These are phyloP conservation scores for Nymphalis c-album DNA, from an alignment of 2,888 invertebrate species.

Conservation along the genomic window DNA sequence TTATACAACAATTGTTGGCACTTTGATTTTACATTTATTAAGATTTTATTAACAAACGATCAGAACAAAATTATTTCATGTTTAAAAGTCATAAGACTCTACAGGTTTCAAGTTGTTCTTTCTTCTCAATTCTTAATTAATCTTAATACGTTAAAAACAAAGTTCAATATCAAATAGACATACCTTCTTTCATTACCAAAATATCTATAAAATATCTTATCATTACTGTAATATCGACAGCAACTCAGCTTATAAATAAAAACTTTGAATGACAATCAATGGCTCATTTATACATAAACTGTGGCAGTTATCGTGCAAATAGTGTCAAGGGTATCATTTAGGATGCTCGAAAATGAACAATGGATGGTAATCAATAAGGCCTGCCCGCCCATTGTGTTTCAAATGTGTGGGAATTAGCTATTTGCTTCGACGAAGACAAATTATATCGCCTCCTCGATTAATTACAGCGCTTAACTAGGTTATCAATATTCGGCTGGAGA, in stretches of 20 bases:
- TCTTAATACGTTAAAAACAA: not conserved
- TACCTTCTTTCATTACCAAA: not conserved
- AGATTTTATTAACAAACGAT: slow-evolving; percentile 6
- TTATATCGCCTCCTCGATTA: slow-evolving; percentile 75
- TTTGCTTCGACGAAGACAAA: slow-evolving; percentile 80
- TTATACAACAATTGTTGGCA: not conserved
- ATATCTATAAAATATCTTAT: slow-evolving; percentile 20
- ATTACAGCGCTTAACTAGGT: slow-evolving; percentile 74
- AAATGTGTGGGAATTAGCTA: slow-evolving; percentile 80
- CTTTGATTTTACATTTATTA: not conserved
- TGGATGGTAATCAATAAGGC: slow-evolving; percentile 77
- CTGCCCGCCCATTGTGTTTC: slow-evolving; percentile 71
- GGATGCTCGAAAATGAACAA: slow-evolving; percentile 72
- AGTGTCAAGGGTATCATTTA: slow-evolving; percentile 74
- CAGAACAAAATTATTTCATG: slow-evolving; percentile 18
- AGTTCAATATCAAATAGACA: slow-evolving; percentile 6
- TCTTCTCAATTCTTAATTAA: slow-evolving; percentile 2
- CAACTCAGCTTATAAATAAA: slow-evolving; percentile 11
- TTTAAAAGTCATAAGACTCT: slow-evolving; percentile 16
- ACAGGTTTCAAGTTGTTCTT: slow-evolving; percentile 13
- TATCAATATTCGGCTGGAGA: slow-evolving; percentile 45
- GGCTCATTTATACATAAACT: slow-evolving; percentile 27
- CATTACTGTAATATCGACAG: slow-evolving; percentile 15
- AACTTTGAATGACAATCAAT: slow-evolving; percentile 28
- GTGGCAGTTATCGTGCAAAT: slow-evolving; percentile 53